Percentiles rank a stretch among this genome's conserved stretches.
These are phyloP conservation scores for Gavia stellata DNA, from an alignment of 2,113 vertebrate genomes.

Conservation along the genomic window DNA sequence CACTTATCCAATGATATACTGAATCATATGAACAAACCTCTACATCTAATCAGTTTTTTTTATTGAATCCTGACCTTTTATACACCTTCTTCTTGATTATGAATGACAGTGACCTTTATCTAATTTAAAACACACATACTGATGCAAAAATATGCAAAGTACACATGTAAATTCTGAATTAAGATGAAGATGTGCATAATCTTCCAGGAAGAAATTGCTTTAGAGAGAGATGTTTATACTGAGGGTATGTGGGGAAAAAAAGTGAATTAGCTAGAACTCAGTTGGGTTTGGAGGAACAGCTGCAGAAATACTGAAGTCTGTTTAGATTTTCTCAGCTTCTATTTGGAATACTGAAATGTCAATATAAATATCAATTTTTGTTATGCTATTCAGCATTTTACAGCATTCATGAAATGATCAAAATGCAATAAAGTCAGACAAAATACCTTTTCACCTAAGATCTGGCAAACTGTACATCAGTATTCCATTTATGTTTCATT, in stretches of 20 bases:
- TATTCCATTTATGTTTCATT: conserved; percentile 46
- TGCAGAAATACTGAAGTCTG: conserved; percentile 40
- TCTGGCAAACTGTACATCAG: conserved; percentile 14
- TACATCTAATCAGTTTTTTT: conserved; percentile 77
- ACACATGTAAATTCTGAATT: conserved; percentile 81
- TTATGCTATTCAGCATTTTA: conserved; percentile 64
- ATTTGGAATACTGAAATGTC: conserved; percentile 70
- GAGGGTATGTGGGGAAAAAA: conserved; percentile 24
- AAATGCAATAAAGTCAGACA: conserved; percentile 55
- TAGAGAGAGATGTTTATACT: conserved; percentile 64
- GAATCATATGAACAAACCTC: conserved; percentile 74
- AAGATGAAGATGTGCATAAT: conserved; percentile 72
- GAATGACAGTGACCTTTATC: conserved; percentile 85
- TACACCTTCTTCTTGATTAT: conserved; percentile 81
- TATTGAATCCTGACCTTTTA: conserved; percentile 83
- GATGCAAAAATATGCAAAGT: conserved; percentile 83
- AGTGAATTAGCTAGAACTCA: conserved; percentile 58
- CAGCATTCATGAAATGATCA: conserved; percentile 56
- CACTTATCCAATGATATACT: conserved; percentile 74
- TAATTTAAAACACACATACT: conserved; percentile 78
- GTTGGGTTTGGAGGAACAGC: conserved; percentile 42
- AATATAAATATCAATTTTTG: conserved; percentile 76
- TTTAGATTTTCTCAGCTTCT: conserved; percentile 69
- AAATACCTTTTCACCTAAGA: conserved; percentile 53
- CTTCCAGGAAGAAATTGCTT: conserved; percentile 60